Base-by-base conservation (phyloP, 2,797 vertebrate species). In the Alexandromys oeconomus region DNA sequence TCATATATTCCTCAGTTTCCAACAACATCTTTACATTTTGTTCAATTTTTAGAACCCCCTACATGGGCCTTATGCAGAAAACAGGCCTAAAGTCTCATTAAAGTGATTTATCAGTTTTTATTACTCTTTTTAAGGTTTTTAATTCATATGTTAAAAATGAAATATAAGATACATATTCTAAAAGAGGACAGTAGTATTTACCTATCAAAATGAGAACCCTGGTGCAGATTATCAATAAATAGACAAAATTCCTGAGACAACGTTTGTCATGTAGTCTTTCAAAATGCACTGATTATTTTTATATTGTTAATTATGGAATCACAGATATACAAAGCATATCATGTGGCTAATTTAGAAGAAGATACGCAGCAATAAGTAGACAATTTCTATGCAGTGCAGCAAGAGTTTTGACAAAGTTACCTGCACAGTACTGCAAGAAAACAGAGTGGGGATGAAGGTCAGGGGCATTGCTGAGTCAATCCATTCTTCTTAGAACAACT, bases 141-240 rank as follows among this genome's bases (percentile, higher is more conserved):
- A 78, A 87, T 82, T 94, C 21, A 85, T 78, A 74, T 34, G 31
- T 73, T 85, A 81, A 48, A 91, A 76, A 71, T 95, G 19, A 86
- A 94, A 82, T n/a, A 37, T 46, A 1, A 12, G 2, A 1, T 73
- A 93, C 29, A 8, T 59, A 46, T 67, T 80, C 25, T 89, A 12
- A 84, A 61, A 80, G 87, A 63, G 37, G 7, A 48, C 54, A 79
- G 9, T 76, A 91, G 54, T 61, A 6, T 46, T 84, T 73, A 63
- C 5, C 76, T 92, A 3, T 82, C n/a, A 82, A 74, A 46, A 31
- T 86, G 34, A 95, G 31, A 63, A 59, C 6, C 17, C 3, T 92
- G 59, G 17, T n/a, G 6, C 25, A 87, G 40, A 81, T 63, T 37
- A 95, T 7, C 6, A 78, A 82, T 91, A 54, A 79, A 76, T 46